Base-by-base conservation (phyloP, 2,113 vertebrate species). In the Castor canadensis region DNA sequence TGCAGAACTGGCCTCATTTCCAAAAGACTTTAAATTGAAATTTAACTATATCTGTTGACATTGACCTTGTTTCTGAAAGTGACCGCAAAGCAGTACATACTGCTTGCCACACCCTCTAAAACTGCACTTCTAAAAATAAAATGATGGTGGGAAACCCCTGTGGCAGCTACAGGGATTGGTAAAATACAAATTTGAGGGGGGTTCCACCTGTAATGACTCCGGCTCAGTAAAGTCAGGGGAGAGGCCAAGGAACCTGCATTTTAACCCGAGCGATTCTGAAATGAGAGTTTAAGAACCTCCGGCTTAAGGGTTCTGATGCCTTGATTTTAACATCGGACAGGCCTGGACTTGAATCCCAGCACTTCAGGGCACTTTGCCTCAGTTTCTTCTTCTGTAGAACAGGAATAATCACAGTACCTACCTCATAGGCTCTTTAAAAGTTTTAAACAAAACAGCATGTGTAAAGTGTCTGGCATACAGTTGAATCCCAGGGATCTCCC, bases 301-400 rank as follows among this genome's bases (percentile, higher is more conserved):
- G 38, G 26, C 47, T 72, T 73, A 52, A n/a, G 67, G 22, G 38
- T 43, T 77, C 58, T 49, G 62, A 76, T 22, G 7, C 11, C 19
- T 47, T 82, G 28, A 92, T 67, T 90, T 91, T 87, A 89, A 83
- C 52, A 93, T 62, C 54, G 45, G n/a, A 85, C 13, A 92, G 85
- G 35, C 43, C 87, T 81, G 54, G 56, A 22, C 72, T 96, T 82
- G 22, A 84, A 80, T 19, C 67, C 26, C 45, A 91, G 49, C 66
- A 75, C 43, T 95, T 83, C 26, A 45, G 72, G 24, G 66, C 86
- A 76, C 7, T 92, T 89, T 0, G 19, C 56, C 45, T 95, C 77
- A 67, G 87, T 93, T 84, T 92, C 86, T 79, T 76, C 38, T 60
- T 94, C 94, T 92, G 45, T 80, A 80, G 94, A 96, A 85, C 54